Evolutionary conservation across 2,797 vertebrate genomes (phyloP).

Genomic region (Linurgus olivaceus): DNA sequence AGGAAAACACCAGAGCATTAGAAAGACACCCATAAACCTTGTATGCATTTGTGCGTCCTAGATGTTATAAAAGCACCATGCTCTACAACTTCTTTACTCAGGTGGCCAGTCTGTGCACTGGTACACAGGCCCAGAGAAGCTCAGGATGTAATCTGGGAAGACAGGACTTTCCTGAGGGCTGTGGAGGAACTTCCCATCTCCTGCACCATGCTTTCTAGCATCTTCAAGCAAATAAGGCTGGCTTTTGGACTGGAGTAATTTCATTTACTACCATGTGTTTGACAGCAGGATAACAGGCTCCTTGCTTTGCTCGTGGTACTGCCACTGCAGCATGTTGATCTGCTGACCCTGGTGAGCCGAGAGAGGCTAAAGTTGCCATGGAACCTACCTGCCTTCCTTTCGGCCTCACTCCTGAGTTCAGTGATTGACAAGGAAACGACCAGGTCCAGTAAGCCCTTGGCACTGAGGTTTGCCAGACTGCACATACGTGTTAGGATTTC

Average conservation of each 20-base stretch:
- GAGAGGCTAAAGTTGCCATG: neutral
- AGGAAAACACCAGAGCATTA: neutral
- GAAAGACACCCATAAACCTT: neutral
- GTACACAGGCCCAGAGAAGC: neutral
- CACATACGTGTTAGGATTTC: fast-evolving
- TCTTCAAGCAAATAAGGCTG: neutral
- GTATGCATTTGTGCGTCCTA: neutral
- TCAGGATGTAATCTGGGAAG: neutral
- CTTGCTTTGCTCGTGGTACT: neutral
- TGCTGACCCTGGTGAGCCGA: neutral
- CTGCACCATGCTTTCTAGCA: neutral
- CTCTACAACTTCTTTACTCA: neutral
- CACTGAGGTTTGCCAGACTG: neutral
- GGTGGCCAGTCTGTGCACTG: neutral
- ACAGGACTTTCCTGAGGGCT: neutral
- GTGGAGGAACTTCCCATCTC: neutral
- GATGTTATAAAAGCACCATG: neutral
- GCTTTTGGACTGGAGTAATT: neutral
- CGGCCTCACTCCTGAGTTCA: neutral
- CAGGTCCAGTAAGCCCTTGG: neutral
- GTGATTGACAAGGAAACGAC: neutral
- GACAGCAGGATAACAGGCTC: neutral
- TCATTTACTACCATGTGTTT: neutral
- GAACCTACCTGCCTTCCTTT: neutral
- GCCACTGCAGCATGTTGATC: neutral